Conservation (phyloP, 2,888 invertebrate genomes). For the Cantharis rufa region DNA sequence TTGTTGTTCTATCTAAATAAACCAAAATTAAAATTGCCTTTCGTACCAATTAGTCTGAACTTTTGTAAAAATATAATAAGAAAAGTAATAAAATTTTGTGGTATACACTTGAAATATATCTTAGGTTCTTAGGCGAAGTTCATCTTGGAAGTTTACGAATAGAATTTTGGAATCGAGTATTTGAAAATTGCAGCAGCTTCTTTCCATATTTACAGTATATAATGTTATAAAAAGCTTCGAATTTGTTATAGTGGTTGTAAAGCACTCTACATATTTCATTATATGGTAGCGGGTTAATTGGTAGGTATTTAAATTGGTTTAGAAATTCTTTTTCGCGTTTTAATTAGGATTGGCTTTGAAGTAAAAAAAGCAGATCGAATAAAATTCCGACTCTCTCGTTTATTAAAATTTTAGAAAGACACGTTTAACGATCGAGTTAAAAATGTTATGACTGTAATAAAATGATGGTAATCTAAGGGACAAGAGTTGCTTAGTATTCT, state of each 20-base stretch:
- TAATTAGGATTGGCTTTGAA: slow-evolving; percentile 20
- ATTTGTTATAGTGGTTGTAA: not conserved
- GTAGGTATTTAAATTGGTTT: slow-evolving; percentile 9
- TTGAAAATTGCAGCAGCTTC: not conserved
- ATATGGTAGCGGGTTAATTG: not conserved
- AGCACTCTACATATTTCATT: not conserved
- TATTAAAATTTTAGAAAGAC: slow-evolving; percentile 20
- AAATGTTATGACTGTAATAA: slow-evolving; percentile 31
- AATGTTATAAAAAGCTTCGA: not conserved
- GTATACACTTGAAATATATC: no score
- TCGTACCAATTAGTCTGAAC: no score
- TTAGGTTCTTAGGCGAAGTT: not conserved
- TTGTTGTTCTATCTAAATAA: no score
- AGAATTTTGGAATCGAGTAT: not conserved
- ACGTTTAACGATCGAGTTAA: slow-evolving; percentile 22
- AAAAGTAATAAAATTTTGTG: no score
- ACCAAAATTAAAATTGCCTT: no score
- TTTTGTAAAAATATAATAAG: no score
- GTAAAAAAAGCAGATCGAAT: not conserved
- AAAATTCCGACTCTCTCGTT: not conserved
- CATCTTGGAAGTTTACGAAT: not conserved
- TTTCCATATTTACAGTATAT: not conserved
- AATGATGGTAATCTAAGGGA: slow-evolving; percentile 29
- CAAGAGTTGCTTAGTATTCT: slow-evolving; percentile 40
- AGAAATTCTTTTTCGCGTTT: slow-evolving; percentile 6